Percentiles rank a stretch among this genome's conserved stretches.
These are phyloP conservation scores for Lagenorhynchus albirostris DNA, from an alignment of 2,113 vertebrate species.

Conservation along the genomic window DNA sequence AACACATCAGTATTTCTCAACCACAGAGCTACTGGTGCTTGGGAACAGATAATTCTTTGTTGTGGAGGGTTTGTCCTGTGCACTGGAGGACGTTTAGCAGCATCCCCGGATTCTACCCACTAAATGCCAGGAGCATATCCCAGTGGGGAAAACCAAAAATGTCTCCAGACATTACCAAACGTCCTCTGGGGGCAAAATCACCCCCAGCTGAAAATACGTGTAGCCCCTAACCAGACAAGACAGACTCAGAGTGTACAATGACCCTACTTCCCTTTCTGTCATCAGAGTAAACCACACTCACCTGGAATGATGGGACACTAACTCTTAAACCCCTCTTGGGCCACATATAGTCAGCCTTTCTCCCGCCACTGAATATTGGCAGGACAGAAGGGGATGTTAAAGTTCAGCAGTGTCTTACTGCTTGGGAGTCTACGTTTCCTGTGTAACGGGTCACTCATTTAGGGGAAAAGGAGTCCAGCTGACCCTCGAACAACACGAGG, in stretches of 20 bases:
- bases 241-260: neutral
- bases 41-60: neutral
- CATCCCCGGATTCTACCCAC: neutral
- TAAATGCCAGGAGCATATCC: neutral
- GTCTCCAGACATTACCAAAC: neutral
- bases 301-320: neutral
- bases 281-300: neutral
- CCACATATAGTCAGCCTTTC: neutral
- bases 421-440: neutral
- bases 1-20: neutral
- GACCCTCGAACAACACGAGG: neutral
- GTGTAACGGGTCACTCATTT: neutral
- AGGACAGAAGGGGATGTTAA: neutral
- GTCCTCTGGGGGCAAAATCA: neutral
- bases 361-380: accelerated
- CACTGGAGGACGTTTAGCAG: neutral
- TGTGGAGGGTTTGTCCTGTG: neutral
- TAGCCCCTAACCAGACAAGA: neutral
- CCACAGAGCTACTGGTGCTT: too few relatives aligned
- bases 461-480: neutral
- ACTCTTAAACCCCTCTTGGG: accelerated
- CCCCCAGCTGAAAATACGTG: neutral
- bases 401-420: neutral
- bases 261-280: neutral
- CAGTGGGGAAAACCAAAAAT: neutral